Conservation (phyloP, 2,797 vertebrate genomes). For the Takifugu rubripes region DNA sequence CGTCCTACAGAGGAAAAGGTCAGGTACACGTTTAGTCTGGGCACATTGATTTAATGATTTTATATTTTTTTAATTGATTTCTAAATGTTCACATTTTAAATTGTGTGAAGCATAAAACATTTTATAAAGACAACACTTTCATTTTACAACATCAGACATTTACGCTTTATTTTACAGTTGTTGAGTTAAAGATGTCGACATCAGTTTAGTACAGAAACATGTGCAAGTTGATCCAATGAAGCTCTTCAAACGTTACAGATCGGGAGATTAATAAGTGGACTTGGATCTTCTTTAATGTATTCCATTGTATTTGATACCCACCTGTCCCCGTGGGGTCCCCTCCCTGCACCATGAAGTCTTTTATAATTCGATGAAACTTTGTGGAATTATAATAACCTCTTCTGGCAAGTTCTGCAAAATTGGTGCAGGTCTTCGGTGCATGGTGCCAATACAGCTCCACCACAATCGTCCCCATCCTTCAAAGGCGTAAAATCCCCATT, state of each 20-base stretch:
- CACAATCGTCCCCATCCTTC: slow-evolving; percentile 84
- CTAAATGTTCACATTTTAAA: too few relatives aligned
- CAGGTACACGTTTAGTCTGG: neutral
- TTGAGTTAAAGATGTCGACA: neutral
- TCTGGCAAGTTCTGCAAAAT: slow-evolving; percentile 88
- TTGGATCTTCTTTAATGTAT: neutral
- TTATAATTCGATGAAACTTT: slow-evolving; percentile 91
- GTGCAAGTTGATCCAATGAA: neutral
- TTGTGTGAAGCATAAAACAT: too few relatives aligned
- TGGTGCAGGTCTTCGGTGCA: slow-evolving; percentile 89
- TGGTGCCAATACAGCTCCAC: slow-evolving; percentile 94
- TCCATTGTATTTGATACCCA: slow-evolving; percentile 34
- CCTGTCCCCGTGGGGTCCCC: slow-evolving; percentile 91
- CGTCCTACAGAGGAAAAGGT: slow-evolving; percentile 69
- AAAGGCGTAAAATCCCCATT: neutral
- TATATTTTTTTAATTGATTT: neutral
- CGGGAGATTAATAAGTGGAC: neutral
- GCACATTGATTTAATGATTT: neutral
- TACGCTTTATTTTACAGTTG: neutral
- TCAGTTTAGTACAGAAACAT: neutral
- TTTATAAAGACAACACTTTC: neutral
- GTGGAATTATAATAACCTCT: slow-evolving; percentile 92
- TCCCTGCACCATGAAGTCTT: slow-evolving; percentile 94
- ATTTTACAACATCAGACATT: neutral
- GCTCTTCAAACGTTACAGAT: too few relatives aligned